A percentile compares a stretch with the other conserved stretches of the same genome.
Evolutionary conservation across 2,888 invertebrate species (phyloP).

Genomic region (Tromatobia lineatoria): DNA sequence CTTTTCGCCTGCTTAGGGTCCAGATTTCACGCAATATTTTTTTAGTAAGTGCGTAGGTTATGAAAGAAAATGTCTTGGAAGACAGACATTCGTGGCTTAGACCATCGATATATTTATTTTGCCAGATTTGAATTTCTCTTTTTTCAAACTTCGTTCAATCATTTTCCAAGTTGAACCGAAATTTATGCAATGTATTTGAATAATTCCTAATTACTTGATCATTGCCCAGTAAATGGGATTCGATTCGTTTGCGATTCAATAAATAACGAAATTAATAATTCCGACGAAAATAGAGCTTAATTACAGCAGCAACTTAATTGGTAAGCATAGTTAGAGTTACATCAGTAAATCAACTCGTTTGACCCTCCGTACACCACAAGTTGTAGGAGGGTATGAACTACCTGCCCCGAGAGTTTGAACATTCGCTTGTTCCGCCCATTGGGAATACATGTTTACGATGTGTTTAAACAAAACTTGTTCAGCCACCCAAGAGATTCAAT

Average conservation of each 20-base stretch:
- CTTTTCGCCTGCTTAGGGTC: too few relatives aligned
- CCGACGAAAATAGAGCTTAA: neutral
- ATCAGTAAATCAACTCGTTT: neutral
- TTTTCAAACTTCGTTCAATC: too few relatives aligned
- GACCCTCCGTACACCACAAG: neutral
- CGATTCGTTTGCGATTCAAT: neutral
- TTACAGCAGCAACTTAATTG: neutral
- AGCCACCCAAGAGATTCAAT: constrained; percentile 1
- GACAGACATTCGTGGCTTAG: too few relatives aligned
- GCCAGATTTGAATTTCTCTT: too few relatives aligned
- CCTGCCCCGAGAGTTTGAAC: neutral
- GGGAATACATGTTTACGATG: constrained; percentile 2
- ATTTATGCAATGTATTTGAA: too few relatives aligned
- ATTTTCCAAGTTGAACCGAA: too few relatives aligned
- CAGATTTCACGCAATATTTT: too few relatives aligned
- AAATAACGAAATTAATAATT: neutral
- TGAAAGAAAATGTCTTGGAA: too few relatives aligned
- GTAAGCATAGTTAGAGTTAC: neutral
- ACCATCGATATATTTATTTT: too few relatives aligned
- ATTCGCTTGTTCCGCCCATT: neutral
- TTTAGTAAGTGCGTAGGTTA: too few relatives aligned
- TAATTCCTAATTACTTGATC: too few relatives aligned
- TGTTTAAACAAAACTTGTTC: constrained; percentile 12
- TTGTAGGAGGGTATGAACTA: neutral
- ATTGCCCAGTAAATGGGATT: too few relatives aligned